Evolutionary conservation across 2,888 invertebrate genomes (phyloP), one percentile per base, ranked within the genome.

Genomic region (Apeira syringaria): DNA sequence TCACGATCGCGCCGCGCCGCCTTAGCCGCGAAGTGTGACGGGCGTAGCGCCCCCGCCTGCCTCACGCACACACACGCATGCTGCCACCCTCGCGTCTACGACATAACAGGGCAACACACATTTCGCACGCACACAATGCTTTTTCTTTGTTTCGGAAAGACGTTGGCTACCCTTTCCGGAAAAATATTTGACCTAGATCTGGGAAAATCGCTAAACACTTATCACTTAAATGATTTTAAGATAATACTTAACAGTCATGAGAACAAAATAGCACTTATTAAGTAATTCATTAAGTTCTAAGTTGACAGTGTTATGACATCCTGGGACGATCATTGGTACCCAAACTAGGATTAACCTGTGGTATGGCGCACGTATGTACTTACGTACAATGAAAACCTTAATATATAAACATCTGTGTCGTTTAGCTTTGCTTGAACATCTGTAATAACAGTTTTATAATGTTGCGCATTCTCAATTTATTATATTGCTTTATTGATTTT

Each of bases 1-100:
- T 89, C 88, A 88, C 73, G 87, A 81, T 65, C 83, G 67, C 68
- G 54, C 56, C 64, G 44, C 53, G 57, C 58, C 62, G 59, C 59
- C 47, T 32, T 27, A 36, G 33, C 24, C 24, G 24, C 20, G 9
- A n/a, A n/a, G 6, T 9, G 24, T 7, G 9, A 5, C 24, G 24
- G 9, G 24, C 24, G 3, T 1, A 8, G 9, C 24, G 24, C 8
- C 8, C 56, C 65, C 65, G 61, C 60, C 60, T 50, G 30, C 17
- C 53, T 46, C 54, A 37, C 47, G 22, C 35, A 28, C 41, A 50
- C 53, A 33, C 53, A 47, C 58, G 43, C 59, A 49, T 59, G 10
- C 13, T 24, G 29, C 30, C 45, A 12, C 39, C 39, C 30, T 25
- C 17, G 5, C 20, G 13, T 36, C 18, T 29, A 30, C 26, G 11